Evolutionary conservation across 2,888 invertebrate species (phyloP), one percentile per base, ranked within the genome.

Genomic region (Caenorhabditis japonica): DNA sequence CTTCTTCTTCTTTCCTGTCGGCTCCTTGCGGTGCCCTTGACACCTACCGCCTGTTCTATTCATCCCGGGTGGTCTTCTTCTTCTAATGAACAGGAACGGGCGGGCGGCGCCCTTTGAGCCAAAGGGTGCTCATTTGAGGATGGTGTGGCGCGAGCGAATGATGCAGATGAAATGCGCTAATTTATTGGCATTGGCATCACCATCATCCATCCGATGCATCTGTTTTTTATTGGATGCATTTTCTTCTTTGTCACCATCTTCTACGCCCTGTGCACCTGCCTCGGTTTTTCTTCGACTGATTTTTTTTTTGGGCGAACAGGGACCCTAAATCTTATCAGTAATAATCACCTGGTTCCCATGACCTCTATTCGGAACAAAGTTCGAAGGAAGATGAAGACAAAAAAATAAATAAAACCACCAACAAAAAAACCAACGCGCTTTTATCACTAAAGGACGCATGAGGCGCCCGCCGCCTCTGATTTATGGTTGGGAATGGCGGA

Each of bases 191-290:
- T 55, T n/a, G 4, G 44, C 21, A 21, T n/a, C n/a, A n/a, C n/a
- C n/a, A n/a, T n/a, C n/a, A n/a, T n/a, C n/a, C n/a, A n/a, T n/a
- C n/a, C n/a, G n/a, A 49, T 43, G 61, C 55, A 64, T 55, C 56
- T 66, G 56, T 66, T 66, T 66, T 66, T 66, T 66, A 58, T 56
- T 66, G 41, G 66, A 44, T 58, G 19, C n/a, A 0, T 27, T 21
- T 13, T 39, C 39, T 39, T 19, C 34, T 51, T 51, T 38, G 36
- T 36, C 47, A 47, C 47, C 23, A 13, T 15, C 27, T 30, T 2
- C 19, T 19, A 17, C 13, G 30, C 2, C 13, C 5, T 44, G 34
- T 15, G 56, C 59, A 59, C 47, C 49, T 47, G 49, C 27, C 38
- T 38, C 43, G 5, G 19, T 5, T 19, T 21, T 10, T 23, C 43